phyloP scores from a whole-genome alignment of 1,140 invertebrate species.

The Cherax quadricarinatus region DNA sequence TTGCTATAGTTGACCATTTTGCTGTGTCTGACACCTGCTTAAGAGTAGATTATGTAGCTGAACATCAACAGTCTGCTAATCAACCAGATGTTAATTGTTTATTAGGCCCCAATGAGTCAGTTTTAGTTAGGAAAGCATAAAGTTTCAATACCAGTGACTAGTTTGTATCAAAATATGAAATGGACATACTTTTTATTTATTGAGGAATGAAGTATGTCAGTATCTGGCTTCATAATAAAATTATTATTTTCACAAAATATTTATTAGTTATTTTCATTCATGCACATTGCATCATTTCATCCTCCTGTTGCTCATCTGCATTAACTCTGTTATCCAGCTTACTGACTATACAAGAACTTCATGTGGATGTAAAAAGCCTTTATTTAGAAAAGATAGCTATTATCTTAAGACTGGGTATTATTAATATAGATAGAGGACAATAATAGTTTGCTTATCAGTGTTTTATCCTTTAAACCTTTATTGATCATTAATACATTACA shows the following conservation, averaged over 20 bases:
- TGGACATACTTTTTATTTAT: background rate
- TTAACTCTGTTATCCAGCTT: background rate
- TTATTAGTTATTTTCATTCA: background rate
- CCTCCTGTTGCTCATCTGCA: background rate
- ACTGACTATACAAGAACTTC: too few relatives aligned
- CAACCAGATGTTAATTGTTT: background rate
- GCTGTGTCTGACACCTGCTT: conserved; percentile 30
- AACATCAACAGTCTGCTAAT: background rate
- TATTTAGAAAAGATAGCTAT: too few relatives aligned
- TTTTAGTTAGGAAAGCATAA: background rate
- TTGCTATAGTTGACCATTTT: conserved; percentile 2
- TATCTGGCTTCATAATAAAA: background rate
- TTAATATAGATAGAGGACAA: too few relatives aligned
- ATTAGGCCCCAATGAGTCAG: background rate
- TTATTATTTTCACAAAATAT: background rate
- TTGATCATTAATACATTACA: too few relatives aligned
- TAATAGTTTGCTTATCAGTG: too few relatives aligned
- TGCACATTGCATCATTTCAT: background rate
- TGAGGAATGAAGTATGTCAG: background rate
- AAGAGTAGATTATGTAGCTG: background rate
- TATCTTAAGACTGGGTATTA: too few relatives aligned
- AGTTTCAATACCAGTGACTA: background rate
- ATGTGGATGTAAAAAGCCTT: too few relatives aligned
- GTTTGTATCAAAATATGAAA: background rate
- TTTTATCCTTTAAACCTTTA: too few relatives aligned